Evolutionary conservation across 2,797 vertebrate genomes (phyloP), one percentile per base, ranked within the genome.

Genomic region (Tarsius wallacei): DNA sequence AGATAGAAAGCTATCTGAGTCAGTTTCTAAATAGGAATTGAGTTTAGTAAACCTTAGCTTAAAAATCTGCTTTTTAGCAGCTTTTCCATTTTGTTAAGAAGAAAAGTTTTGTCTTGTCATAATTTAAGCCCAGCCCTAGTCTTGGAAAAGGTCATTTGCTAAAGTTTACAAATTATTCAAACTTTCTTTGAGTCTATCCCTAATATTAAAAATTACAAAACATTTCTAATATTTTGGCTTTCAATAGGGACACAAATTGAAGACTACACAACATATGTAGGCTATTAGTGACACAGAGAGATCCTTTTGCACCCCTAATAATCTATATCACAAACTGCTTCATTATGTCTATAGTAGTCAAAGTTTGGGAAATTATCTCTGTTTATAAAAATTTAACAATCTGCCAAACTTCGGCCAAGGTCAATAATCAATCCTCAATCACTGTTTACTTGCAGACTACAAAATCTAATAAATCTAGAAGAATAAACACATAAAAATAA

Each of bases 71-170:
- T 98, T 98, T 98, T 98, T 96, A 96, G 93, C 80, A 98, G 97
- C 90, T 93, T 84, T 97, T 98, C 98, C 93, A 88, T 87, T 97
- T 97, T 91, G 96, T 82, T 70, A 55, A 76, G 87, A 97, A 91
- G 33, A 94, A 98, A 98, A 97, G 61, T 96, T 97, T 98, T 94
- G 51, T 94, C 96, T 42, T 97, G 49, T 96, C 71, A 95, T 97
- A 97, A 96, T 97, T 94, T 97, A 98, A 98, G 99, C 99, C 99
- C 99, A 99, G 99, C 98, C 98, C 99, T 99, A 99, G 99, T 99
- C 99, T 99, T 98, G 93, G 68, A 80, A 98, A 98, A 98, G 97
- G 97, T 97, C 94, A 98, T 98, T 98, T 98, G 96, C 97, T 98
- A 97, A 98, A 98, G 97, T 98, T 98, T 96, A 98, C 93, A 97